Evolutionary conservation across 2,113 vertebrate species (phyloP).

Genomic region (Myanophis thanlyinensis): DNA sequence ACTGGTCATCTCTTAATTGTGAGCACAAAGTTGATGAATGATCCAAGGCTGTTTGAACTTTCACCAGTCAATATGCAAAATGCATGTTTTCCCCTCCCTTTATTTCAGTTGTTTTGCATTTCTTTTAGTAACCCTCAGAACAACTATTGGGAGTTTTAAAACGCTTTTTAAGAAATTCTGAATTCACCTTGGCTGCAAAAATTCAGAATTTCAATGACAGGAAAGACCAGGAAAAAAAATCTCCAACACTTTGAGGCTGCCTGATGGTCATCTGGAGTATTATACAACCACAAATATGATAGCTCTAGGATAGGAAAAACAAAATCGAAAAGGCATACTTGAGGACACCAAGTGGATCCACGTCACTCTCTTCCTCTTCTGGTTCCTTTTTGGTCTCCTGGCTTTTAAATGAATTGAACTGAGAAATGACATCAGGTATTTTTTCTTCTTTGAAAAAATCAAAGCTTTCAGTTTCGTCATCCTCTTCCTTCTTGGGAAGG

Average conservation of each 20-base stretch:
- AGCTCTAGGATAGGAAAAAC: background rate
- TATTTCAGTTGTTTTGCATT: background rate
- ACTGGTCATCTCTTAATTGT: background rate
- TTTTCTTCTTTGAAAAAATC: conserved; percentile 80
- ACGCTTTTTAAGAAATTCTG: background rate
- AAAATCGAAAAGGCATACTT: conserved; percentile 62
- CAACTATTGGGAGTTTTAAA: background rate
- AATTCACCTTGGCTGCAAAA: background rate
- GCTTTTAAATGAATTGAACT: conserved; percentile 8
- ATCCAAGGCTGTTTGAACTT: background rate
- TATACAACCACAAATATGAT: background rate
- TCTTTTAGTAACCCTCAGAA: background rate
- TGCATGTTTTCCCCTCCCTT: background rate
- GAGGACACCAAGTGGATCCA: conserved; percentile 81
- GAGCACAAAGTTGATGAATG: background rate
- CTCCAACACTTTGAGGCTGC: background rate
- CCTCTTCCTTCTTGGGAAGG: conserved; percentile 46
- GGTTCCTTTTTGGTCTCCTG: background rate
- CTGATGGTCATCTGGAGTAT: background rate
- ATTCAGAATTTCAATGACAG: background rate
- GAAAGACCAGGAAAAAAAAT: background rate
- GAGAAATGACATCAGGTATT: conserved; percentile 32
- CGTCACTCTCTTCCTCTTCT: conserved; percentile 65
- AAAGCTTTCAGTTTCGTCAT: conserved; percentile 58
- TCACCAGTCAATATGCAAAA: background rate